Evolutionary conservation across 2,797 vertebrate genomes (phyloP).

Genomic region (Girardinus metallicus): DNA sequence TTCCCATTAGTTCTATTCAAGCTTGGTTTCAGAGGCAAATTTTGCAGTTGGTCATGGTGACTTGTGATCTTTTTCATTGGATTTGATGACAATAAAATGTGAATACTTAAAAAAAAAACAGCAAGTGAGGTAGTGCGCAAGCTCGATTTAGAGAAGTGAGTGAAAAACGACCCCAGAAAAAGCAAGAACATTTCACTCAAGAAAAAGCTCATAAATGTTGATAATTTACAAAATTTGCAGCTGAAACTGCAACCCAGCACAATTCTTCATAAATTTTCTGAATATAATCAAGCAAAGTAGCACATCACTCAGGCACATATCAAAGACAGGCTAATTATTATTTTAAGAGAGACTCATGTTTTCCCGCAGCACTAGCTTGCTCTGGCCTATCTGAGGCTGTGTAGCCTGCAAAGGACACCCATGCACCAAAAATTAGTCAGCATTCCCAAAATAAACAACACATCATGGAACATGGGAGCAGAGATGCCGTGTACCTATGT

Average conservation of each 20-base stretch:
- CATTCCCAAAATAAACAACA: conserved; percentile 87
- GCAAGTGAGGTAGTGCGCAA: neutral
- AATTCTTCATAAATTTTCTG: conserved; percentile 25
- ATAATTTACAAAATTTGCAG: conserved; percentile 23
- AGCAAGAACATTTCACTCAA: conserved; percentile 5
- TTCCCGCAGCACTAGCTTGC: conserved; percentile 34
- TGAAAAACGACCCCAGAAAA: neutral
- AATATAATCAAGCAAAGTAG: conserved; percentile 81
- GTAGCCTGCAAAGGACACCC: conserved; percentile 73
- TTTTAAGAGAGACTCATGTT: conserved; percentile 61
- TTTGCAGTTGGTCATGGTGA: neutral
- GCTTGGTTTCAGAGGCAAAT: neutral
- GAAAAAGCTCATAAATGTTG: conserved; percentile 14
- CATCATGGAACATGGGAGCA: conserved; percentile 83
- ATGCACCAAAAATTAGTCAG: conserved; percentile 93
- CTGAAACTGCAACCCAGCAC: conserved; percentile 9
- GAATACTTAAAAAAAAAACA: neutral
- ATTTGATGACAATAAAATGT: conserved; percentile 17
- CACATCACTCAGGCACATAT: conserved; percentile 77
- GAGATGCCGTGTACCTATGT: conserved; percentile 91
- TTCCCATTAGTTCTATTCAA: neutral
- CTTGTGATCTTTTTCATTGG: neutral
- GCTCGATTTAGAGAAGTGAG: conserved; percentile 12
- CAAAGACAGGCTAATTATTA: conserved; percentile 59
- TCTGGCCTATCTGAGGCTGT: conserved; percentile 58